phyloP scores from a whole-genome alignment of 2,888 invertebrate species.

The Criorhina ranunculi region DNA sequence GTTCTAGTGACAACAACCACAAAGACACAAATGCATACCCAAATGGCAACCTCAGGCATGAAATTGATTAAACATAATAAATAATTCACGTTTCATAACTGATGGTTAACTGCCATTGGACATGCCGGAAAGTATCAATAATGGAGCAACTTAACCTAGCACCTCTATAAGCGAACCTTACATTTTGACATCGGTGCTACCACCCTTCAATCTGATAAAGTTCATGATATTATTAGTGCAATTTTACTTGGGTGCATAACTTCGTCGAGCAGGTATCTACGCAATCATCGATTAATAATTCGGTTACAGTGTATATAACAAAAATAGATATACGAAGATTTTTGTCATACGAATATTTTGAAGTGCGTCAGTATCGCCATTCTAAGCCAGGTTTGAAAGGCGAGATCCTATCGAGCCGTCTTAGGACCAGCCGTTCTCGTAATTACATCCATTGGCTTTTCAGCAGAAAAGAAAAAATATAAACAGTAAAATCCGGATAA shows the following conservation, averaged over 20 bases:
- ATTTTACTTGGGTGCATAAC: conserved; percentile 3
- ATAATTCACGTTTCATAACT: conserved; percentile 31
- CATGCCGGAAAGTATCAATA: conserved; percentile 21
- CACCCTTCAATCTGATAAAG: not conserved
- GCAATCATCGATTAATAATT: not conserved
- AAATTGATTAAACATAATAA: conserved; percentile 32
- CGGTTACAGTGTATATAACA: not conserved
- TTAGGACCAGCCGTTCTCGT: too few relatives aligned
- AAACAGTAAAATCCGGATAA: too few relatives aligned
- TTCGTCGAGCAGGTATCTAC: not conserved
- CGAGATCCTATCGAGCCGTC: too few relatives aligned
- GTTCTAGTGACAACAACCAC: not conserved
- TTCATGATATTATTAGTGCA: conserved; percentile 13
- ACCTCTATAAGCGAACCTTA: not conserved
- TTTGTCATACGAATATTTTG: too few relatives aligned
- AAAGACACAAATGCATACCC: conserved; percentile 5
- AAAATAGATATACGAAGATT: not conserved
- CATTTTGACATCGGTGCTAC: not conserved
- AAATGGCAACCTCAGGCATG: conserved; percentile 28
- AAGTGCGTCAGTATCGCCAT: too few relatives aligned
- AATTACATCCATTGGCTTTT: too few relatives aligned
- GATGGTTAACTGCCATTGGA: conserved; percentile 19
- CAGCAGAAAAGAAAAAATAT: too few relatives aligned
- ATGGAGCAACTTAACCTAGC: conserved; percentile 16
- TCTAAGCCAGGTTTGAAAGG: too few relatives aligned